Evolutionary conservation across 53 echinoderm and acorn worm genomes (phyloP), one percentile per base, ranked within the genome.

Genomic region (Mesocentrotus franciscanus): DNA sequence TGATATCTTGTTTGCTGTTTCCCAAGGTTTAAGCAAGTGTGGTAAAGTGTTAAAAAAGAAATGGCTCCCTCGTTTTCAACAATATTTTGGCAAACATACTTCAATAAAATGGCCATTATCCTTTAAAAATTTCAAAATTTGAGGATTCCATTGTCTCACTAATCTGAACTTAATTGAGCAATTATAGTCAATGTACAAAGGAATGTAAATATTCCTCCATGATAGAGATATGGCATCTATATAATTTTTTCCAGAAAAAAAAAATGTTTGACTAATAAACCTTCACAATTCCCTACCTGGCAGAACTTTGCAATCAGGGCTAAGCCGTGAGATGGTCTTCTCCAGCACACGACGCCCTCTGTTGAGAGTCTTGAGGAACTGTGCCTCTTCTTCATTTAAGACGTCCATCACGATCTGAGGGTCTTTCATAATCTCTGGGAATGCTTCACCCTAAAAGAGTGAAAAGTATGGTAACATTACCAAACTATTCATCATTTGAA

Each of bases 321-420:
- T 97, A 71, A 98, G 93, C 87, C 97, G 97, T 62, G 95, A 96
- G 91, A 99, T 97, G 92, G 98, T 97, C 60, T 97, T 95, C 93
- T 99, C 99, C 32, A 99, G 95, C 34, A 99, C 99, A 62, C 97
- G 96, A 71, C 97, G 97, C 93, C 99, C 99, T 97, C 99, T 99
- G 76, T 95, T 97, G 79, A 99, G 98, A 26, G 99, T 99, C 96
- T 99, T 98, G 35, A 99, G 91, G 91, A 99, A 99, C 92, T 99
- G 99, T 9, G 95, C 97, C 70, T 99, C 99, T 70, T 99, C 99
- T 75, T 99, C 98, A 70, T 99, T 99, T 60, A 99, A 97, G 93
- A 99, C 96, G 89, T 99, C 99, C 96, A 96, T 97, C 76, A 99
- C 96, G 71, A 97, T 96, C 92, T 98, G 97, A 10, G 99, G 99